Base-by-base conservation (phyloP, 1,140 invertebrate genomes). In the Drosophila saltans region DNA sequence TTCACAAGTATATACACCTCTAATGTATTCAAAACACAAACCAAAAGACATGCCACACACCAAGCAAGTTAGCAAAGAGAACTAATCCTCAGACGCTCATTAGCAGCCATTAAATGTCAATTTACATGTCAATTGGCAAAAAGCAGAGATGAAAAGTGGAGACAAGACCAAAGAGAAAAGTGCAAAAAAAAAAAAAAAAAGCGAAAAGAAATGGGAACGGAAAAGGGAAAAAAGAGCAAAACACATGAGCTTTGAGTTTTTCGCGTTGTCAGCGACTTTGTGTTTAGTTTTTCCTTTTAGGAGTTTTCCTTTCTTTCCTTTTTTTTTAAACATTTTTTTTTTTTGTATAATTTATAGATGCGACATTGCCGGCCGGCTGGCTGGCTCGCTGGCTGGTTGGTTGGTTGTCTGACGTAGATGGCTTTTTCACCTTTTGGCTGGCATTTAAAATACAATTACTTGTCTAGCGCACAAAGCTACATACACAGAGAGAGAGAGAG, bases 81-180 rank as follows among this genome's bases (percentile, higher is more conserved):
- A 72, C 84, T 89, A 89, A 88, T 88, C 83, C 83, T 89, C 73
- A 88, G 83, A 88, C 84, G 85, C 84, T 89, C 84, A 89, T 89
- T 89, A 89, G 85, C 80, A 88, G 66, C 80, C 80, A 90, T 90
- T 90, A 90, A 90, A 90, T 90, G 88, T 83, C 88, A 90, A 90
- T 90, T 90, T 91, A 88, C 88, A 91, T 90, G 88, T 91, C 88
- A 90, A 90, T 90, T 89, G 84, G 84, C 85, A 73, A 78, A 66
- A 61, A 73, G 76, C 58, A 55, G 63, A 68, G 72, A 60, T 36
- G 77, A 62, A 63, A 68, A 75, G 61, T 62, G 65, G 70, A 70
- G 61, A 36, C 41, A 69, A 75, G 65, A 48, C 41, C 33, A 52
- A 57, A 48, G 28, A 56, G 74, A 26, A 52, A 57, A 48, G 28